A percentile compares a stretch with the other conserved stretches of the same genome.
phyloP scores from a whole-genome alignment of 2,888 invertebrate species.

The Pseudoips prasinana region DNA sequence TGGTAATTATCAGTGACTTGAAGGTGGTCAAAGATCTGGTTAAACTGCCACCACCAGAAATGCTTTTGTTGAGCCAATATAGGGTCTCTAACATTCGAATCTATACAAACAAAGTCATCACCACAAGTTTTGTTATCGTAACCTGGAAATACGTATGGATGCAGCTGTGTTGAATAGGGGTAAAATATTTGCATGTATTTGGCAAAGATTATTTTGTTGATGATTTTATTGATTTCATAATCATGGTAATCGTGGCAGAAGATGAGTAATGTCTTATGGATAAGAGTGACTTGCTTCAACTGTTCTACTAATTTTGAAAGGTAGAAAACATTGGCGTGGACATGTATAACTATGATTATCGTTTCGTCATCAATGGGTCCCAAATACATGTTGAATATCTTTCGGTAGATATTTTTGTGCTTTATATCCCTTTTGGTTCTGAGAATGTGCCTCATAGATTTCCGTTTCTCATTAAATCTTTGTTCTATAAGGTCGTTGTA shows the following conservation, averaged over 20 bases:
- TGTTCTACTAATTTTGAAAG: slow-evolving; percentile 38
- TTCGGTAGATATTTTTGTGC: slow-evolving; percentile 34
- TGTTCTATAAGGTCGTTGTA: slow-evolving; percentile 5
- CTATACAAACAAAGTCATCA: slow-evolving; percentile 35
- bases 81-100: slow-evolving; percentile 26
- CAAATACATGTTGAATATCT: slow-evolving; percentile 27
- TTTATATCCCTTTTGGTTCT: slow-evolving; percentile 31
- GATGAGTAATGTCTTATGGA: slow-evolving; percentile 40
- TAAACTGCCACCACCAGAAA: slow-evolving; percentile 56
- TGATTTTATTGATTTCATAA: slow-evolving; percentile 26
- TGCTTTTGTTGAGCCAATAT: slow-evolving; percentile 42
- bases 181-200: slow-evolving; percentile 38
- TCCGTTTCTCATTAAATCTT: slow-evolving; percentile 7
- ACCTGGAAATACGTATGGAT: slow-evolving; percentile 48
- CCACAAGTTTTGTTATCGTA: slow-evolving; percentile 36
- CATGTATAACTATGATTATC: slow-evolving; percentile 44
- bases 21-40: slow-evolving; percentile 44
- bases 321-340: slow-evolving; percentile 36
- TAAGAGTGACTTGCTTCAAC: slow-evolving; percentile 34
- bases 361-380: slow-evolving; percentile 8
- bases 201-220: slow-evolving; percentile 27
- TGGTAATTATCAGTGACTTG: slow-evolving; percentile 21
- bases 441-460: slow-evolving; percentile 16
- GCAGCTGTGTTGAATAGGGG: slow-evolving; percentile 43
- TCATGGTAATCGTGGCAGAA: slow-evolving; percentile 38